Conservation (phyloP, 2,797 vertebrate species). For the Brachyalestes nurse region DNA sequence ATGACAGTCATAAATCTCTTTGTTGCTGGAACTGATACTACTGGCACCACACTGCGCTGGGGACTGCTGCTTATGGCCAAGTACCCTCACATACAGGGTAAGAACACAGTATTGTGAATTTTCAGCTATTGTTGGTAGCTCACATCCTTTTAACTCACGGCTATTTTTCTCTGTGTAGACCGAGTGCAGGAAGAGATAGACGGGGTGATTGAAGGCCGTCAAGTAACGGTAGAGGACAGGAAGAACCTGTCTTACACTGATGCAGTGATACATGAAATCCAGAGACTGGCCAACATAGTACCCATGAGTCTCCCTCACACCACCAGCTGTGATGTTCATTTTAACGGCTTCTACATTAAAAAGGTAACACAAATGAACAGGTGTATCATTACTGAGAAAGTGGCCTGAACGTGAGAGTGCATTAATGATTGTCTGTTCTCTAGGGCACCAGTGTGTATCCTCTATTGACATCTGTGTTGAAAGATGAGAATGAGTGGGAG, state of each 20-base stretch:
- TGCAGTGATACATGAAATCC: constrained; percentile 70
- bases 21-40: constrained; percentile 75
- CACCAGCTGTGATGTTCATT: constrained; percentile 63
- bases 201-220: not conserved
- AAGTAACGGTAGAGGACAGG: constrained; percentile 58
- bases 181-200: not conserved
- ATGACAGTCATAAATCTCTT: constrained; percentile 67
- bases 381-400: not conserved
- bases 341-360: constrained; percentile 72
- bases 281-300: constrained; percentile 59
- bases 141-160: too few relatives aligned
- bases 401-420: not conserved
- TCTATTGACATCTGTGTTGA: constrained; percentile 69
- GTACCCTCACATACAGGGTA: constrained; percentile 75
- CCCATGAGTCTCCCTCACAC: constrained; percentile 46
- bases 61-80: constrained; percentile 74
- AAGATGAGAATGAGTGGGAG: constrained; percentile 72
- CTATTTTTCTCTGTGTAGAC: not conserved
- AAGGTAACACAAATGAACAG: constrained; percentile 46
- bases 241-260: constrained; percentile 66
- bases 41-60: constrained; percentile 73
- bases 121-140: too few relatives aligned
- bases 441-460: constrained; percentile 69
- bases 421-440: too few relatives aligned
- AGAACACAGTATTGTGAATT: not conserved